Evolutionary conservation across 2,888 invertebrate genomes (phyloP).

Genomic region (Perizoma affinitatum): DNA sequence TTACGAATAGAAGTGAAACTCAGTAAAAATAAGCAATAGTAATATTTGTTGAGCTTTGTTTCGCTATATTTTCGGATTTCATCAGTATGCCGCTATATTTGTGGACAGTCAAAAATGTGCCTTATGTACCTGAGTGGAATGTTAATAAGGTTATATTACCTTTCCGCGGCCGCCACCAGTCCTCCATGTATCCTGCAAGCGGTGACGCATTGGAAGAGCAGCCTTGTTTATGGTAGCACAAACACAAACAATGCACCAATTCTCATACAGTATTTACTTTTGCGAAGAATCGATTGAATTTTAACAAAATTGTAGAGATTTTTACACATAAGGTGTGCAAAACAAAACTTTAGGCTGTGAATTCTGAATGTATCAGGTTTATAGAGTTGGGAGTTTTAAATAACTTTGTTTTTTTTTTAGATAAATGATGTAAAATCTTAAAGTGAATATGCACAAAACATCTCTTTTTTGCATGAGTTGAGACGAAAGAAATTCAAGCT

Average conservation of each 20-base stretch:
- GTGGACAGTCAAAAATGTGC: conserved; percentile 43
- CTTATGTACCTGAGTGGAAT: conserved; percentile 46
- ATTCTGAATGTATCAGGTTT: too few relatives aligned
- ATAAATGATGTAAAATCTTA: too few relatives aligned
- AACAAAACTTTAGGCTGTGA: conserved; percentile 4
- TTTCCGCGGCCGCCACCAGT: conserved; percentile 98
- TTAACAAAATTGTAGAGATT: neutral
- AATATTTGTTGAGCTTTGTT: neutral
- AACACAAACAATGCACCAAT: conserved; percentile 82
- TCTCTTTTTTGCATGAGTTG: neutral
- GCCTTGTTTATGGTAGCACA: conserved; percentile 85
- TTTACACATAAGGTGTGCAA: conserved; percentile 38
- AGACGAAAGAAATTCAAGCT: neutral
- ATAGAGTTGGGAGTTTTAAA: too few relatives aligned
- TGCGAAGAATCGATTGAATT: conserved; percentile 34
- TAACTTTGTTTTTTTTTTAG: too few relatives aligned
- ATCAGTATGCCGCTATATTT: conserved; percentile 32
- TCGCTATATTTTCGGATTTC: neutral
- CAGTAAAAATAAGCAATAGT: too few relatives aligned
- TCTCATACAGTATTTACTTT: conserved; percentile 83
- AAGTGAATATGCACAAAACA: too few relatives aligned
- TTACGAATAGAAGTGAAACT: too few relatives aligned
- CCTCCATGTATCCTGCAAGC: conserved; percentile 99
- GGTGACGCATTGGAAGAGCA: conserved; percentile 92
- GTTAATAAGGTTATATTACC: conserved; percentile 87